Evolutionary conservation across 2,797 vertebrate genomes (phyloP).

Genomic region (Basileuterus tristriatus): DNA sequence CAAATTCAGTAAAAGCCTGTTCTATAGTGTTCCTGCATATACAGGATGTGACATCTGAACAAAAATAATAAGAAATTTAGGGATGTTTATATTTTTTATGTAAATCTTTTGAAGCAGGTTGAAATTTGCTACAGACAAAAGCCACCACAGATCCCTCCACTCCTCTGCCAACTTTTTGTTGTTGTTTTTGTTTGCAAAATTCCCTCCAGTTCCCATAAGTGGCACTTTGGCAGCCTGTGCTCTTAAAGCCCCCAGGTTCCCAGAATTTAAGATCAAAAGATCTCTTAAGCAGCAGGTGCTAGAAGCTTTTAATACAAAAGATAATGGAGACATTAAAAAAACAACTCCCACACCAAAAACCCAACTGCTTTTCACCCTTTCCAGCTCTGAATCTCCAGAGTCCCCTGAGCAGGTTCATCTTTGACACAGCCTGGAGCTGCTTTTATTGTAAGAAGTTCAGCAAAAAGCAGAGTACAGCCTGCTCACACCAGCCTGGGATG

Average conservation of each 20-base stretch:
- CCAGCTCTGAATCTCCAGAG: not conserved
- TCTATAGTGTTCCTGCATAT: not conserved
- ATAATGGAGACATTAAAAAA: slow-evolving; percentile 3
- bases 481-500: not conserved
- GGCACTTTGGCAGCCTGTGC: slow-evolving; percentile 12
- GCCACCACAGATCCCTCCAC: not conserved
- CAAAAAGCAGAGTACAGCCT: not conserved
- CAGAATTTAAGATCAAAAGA: slow-evolving; percentile 61
- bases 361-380: not conserved
- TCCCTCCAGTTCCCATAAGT: not conserved
- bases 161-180: not conserved
- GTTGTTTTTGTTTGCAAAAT: not conserved
- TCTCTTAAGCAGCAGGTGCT: slow-evolving; percentile 52
- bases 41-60: not conserved
- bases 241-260: slow-evolving; percentile 40
- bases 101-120: slow-evolving; percentile 19
- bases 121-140: slow-evolving; percentile 52
- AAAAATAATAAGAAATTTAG: not conserved
- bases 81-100: not conserved
- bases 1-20: not conserved
- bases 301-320: slow-evolving; percentile 32
- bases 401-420: slow-evolving; percentile 6
- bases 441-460: slow-evolving; percentile 21
- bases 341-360: not conserved
- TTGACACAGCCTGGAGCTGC: slow-evolving; percentile 53